phyloP scores from a whole-genome alignment of 2,113 vertebrate genomes.

The Engystomops pustulosus region DNA sequence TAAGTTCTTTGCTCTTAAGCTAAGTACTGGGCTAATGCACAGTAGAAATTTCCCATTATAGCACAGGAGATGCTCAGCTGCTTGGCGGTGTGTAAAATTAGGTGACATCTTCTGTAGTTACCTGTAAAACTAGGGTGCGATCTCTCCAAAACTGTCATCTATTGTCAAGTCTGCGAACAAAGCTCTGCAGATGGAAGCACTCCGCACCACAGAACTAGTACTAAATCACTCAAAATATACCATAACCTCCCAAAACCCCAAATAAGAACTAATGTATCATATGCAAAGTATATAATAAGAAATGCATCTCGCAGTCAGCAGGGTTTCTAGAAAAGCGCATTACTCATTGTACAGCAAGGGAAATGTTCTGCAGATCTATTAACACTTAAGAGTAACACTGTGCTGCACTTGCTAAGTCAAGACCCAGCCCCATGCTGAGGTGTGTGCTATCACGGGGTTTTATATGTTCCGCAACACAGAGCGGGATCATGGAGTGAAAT shows the following conservation, averaged over 20 bases:
- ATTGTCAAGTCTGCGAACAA: not conserved
- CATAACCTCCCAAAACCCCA: not conserved
- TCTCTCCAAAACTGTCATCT: not conserved
- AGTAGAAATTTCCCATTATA: not conserved
- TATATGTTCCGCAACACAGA: not conserved
- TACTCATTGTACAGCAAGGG: not conserved
- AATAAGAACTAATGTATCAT: not conserved
- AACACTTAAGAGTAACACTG: not conserved
- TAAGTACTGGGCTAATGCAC: not conserved
- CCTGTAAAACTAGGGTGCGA: not conserved
- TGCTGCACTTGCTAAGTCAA: not conserved
- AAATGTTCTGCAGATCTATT: slow-evolving; percentile 16
- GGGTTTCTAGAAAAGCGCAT: not conserved
- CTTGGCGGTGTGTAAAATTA: slow-evolving; percentile 19
- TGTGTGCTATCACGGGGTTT: no score
- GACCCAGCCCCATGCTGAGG: not conserved
- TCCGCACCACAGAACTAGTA: no score
- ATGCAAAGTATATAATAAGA: not conserved
- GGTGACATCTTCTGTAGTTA: not conserved
- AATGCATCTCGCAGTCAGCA: not conserved
- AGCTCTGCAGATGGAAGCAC: not conserved
- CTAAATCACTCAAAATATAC: no score
- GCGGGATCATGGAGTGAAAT: not conserved
- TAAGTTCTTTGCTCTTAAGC: not conserved
- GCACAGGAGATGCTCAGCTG: not conserved